Percentiles rank a stretch among this genome's conserved stretches.
Conservation (phyloP, 2,888 invertebrate genomes). For the Operophtera brumata region DNA sequence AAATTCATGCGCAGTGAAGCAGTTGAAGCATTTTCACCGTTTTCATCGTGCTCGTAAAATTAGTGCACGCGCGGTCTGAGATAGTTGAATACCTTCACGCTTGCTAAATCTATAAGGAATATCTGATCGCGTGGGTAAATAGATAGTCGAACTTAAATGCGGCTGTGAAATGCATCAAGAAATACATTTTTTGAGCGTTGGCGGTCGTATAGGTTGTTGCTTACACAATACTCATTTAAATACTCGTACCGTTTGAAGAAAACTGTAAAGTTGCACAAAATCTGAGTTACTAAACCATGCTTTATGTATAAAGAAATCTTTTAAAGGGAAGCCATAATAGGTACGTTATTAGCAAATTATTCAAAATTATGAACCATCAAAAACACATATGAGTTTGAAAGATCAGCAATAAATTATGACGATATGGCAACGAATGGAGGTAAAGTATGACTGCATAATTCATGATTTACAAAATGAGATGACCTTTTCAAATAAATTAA, state of each 20-base stretch:
- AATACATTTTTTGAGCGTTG: no score
- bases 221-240: no score
- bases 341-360: background rate
- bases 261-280: no score
- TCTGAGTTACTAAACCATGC: background rate
- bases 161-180: background rate
- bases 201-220: no score
- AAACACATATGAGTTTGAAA: slow-evolving; percentile 5
- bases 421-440: background rate
- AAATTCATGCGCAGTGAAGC: slow-evolving; percentile 57
- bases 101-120: slow-evolving; percentile 58
- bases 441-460: background rate
- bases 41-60: slow-evolving; percentile 73
- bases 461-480: slow-evolving; percentile 7
- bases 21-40: slow-evolving; percentile 70
- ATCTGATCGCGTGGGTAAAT: slow-evolving; percentile 41
- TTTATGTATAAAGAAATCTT: background rate
- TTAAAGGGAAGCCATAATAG: background rate
- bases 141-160: background rate
- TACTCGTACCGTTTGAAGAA: no score
- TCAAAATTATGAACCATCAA: background rate
- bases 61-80: slow-evolving; percentile 58
- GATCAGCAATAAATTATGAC: slow-evolving; percentile 4
- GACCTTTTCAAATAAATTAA: slow-evolving; percentile 4
- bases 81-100: slow-evolving; percentile 77